phyloP scores from a whole-genome alignment of 2,113 vertebrate genomes.

The Bothrops jararaca region DNA sequence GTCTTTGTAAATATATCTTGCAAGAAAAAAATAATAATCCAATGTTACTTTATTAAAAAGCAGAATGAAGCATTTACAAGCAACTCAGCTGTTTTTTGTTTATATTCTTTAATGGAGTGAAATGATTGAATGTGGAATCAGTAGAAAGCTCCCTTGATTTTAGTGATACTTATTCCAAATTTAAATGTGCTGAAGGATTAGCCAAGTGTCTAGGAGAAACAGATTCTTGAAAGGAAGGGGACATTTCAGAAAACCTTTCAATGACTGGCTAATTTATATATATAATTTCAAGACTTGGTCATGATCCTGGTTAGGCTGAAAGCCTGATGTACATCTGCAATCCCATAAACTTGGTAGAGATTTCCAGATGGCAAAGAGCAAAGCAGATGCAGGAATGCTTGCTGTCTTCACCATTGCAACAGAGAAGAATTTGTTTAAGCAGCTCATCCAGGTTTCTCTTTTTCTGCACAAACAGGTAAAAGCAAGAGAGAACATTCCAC shows the following conservation, averaged over 20 bases:
- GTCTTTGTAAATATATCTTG: neutral
- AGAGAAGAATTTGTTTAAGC: neutral
- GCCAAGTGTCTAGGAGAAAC: neutral
- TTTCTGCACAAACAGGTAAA: conserved; percentile 43
- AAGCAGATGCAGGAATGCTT: neutral
- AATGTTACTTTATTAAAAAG: neutral
- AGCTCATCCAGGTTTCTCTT: conserved; percentile 6
- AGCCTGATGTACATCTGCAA: neutral
- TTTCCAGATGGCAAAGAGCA: neutral
- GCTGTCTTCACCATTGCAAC: neutral
- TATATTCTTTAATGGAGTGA: neutral
- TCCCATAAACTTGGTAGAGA: neutral
- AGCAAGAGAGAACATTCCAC: conserved; percentile 48
- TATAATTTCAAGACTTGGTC: neutral
- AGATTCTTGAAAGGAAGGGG: neutral
- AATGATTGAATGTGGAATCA: neutral
- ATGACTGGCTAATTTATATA: no score
- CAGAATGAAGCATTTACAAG: neutral
- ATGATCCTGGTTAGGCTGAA: neutral
- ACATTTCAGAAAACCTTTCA: neutral
- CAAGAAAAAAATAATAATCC: neutral
- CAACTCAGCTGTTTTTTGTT: neutral
- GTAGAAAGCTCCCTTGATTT: neutral
- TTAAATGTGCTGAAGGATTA: neutral
- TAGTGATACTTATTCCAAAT: neutral